Evolutionary conservation across 2,888 invertebrate genomes (phyloP).

Genomic region (Dicranocentrus wangi): DNA sequence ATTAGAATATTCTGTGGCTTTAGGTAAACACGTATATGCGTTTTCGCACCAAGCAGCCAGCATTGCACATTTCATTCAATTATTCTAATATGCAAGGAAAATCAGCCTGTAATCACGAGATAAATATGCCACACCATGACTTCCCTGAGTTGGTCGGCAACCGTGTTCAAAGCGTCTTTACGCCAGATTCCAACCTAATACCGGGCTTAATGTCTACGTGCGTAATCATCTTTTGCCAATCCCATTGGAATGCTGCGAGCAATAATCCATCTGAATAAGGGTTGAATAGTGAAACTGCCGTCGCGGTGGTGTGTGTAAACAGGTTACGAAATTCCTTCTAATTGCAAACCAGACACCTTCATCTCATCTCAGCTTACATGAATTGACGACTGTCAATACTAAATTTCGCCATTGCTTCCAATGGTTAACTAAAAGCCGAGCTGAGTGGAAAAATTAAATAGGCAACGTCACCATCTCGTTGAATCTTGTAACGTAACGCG

Average conservation of each 20-base stretch:
- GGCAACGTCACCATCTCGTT: constrained; percentile 12
- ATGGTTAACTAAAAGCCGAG: background rate
- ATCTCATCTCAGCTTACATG: constrained; percentile 39
- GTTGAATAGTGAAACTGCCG: background rate
- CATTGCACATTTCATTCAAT: background rate
- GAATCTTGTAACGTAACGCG: constrained; percentile 4
- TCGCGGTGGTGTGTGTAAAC: constrained; percentile 33
- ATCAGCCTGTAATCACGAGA: constrained; percentile 4
- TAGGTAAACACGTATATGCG: background rate
- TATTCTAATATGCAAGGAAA: background rate
- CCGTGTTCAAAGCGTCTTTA: background rate
- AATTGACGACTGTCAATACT: constrained; percentile 42
- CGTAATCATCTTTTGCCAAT: no score
- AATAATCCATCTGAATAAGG: constrained; percentile 2
- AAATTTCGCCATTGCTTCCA: constrained; percentile 23
- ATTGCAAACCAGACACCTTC: constrained; percentile 47
- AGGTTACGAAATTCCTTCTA: constrained; percentile 42
- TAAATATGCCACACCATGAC: constrained; percentile 29
- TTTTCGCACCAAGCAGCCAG: background rate
- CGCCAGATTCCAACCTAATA: background rate
- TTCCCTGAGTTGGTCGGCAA: constrained; percentile 1
- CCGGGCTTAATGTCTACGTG: background rate
- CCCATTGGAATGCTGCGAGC: background rate
- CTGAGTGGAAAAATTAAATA: background rate
- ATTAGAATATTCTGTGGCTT: background rate